Evolutionary conservation across 2,113 vertebrate genomes (phyloP), one percentile per base, ranked within the genome.

Genomic region (Phyllostomus discolor): DNA sequence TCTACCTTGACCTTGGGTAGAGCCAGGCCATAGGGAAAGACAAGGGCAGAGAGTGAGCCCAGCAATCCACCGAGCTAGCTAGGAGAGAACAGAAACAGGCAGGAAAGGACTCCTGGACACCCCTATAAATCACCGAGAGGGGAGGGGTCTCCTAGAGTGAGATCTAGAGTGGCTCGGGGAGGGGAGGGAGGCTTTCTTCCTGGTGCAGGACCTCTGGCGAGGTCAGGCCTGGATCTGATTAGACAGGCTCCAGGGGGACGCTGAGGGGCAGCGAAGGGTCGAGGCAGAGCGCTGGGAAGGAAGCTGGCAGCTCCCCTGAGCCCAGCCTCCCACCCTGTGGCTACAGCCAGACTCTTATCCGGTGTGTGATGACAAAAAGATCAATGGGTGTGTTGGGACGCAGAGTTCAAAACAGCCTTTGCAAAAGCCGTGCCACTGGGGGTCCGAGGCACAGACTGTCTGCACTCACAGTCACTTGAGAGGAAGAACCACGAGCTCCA

Each of bases 181-280:
- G 26, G 54, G 85, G 26, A 82, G 22, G 83, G 22, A 76, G 16
- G 9, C 87, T 88, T 94, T 54, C 43, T 79, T 88, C 81, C 92
- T 46, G 88, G 94, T 64, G 94, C 95, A 70, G 94, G 96, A 88
- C 96, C 92, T 96, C 69, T 96, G 81, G 52, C 4, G 1, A 92
- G 96, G 97, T 96, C 95, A 97, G 78, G 97, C 78, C 97, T 98
- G 97, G 97, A 96, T 95, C 88, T 97, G 96, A 98, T 97, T 98
- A 97, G 94, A 78, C 94, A 96, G 97, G 94, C 94, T 96, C 95
- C 95, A 91, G 82, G 86, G 90, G 95, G 93, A 66, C 0, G 22
- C 62, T 2, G 76, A 1, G 54, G 92, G 88, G 78, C 87, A 78
- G 64, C 2, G 46, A 70, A 80, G 50, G 92, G 95, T 90, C n/a